Conservation (phyloP, 2,113 vertebrate species). For the Siniperca knerii region DNA sequence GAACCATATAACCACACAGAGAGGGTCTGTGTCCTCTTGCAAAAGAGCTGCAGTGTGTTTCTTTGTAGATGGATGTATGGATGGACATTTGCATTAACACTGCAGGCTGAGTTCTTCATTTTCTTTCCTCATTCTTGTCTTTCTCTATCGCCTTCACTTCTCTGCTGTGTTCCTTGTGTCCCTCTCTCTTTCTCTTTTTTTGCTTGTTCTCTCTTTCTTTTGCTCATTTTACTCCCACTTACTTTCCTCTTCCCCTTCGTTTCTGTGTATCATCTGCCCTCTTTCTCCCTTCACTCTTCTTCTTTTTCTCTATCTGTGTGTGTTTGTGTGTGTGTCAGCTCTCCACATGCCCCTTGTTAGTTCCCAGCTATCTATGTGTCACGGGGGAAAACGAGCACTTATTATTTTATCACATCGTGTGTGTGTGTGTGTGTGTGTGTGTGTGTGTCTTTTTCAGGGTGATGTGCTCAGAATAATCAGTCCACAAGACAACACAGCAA, state of each 20-base stretch:
- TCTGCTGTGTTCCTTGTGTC: not conserved
- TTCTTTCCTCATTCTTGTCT: not conserved
- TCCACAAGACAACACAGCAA: not conserved
- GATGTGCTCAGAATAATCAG: slow-evolving; percentile 27
- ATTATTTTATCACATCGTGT: slow-evolving; percentile 46
- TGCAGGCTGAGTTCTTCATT: not conserved
- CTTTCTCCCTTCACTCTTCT: too few species aligned
- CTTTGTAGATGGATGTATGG: not conserved
- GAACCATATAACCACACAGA: not conserved
- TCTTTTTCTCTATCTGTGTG: not conserved
- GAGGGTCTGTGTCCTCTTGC: not conserved
- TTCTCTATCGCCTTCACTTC: not conserved
- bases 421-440: not conserved
- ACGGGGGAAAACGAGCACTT: slow-evolving; percentile 7
- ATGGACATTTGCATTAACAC: slow-evolving; percentile 7
- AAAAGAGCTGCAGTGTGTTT: not conserved
- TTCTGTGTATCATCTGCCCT: not conserved
- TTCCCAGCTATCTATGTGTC: slow-evolving; percentile 27
- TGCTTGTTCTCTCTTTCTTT: not conserved
- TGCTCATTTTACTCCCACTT: not conserved
- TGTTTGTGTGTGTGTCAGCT: slow-evolving; percentile 29
- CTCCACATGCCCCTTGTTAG: slow-evolving; percentile 52
- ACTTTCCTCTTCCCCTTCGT: not conserved
- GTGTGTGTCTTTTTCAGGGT: slow-evolving; percentile 13
- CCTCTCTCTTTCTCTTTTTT: not conserved